Evolutionary conservation across 2,888 invertebrate genomes (phyloP).

Genomic region (Conomelus anceps): DNA sequence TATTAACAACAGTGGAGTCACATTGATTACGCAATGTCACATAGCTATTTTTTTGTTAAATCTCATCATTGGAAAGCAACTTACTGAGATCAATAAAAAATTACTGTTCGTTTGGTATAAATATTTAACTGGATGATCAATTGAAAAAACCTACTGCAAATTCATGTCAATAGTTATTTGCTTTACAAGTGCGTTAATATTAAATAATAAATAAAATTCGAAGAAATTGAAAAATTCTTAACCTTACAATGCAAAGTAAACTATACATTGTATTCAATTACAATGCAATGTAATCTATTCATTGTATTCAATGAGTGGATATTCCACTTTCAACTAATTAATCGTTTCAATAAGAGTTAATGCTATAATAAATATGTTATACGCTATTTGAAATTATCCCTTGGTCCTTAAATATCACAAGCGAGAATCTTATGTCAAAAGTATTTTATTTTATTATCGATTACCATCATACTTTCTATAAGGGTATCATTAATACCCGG

Average conservation of each 20-base stretch:
- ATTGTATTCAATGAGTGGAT: not conserved
- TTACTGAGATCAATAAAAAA: no score
- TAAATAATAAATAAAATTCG: no score
- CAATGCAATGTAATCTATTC: not conserved
- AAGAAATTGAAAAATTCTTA: no score
- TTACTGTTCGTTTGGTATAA: no score
- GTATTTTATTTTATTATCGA: not conserved
- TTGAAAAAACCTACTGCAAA: no score
- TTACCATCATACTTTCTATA: not conserved
- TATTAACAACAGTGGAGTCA: no score
- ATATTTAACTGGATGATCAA: no score
- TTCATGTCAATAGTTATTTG: not conserved
- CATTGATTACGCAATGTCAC: no score
- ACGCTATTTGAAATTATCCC: not conserved
- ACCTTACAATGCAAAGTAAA: not conserved
- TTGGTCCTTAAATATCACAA: not conserved
- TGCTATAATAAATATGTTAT: not conserved
- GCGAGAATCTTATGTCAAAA: not conserved
- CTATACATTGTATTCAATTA: not conserved
- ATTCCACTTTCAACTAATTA: not conserved
- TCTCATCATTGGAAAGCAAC: no score
- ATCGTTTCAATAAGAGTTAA: not conserved
- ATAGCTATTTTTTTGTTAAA: no score
- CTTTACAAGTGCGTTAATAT: not conserved
- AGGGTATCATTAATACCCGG: not conserved